Percentiles rank a stretch among this genome's conserved stretches.
These are phyloP conservation scores for Percopsis transmontana DNA, from an alignment of 2,113 vertebrate species.

Conservation along the genomic window DNA sequence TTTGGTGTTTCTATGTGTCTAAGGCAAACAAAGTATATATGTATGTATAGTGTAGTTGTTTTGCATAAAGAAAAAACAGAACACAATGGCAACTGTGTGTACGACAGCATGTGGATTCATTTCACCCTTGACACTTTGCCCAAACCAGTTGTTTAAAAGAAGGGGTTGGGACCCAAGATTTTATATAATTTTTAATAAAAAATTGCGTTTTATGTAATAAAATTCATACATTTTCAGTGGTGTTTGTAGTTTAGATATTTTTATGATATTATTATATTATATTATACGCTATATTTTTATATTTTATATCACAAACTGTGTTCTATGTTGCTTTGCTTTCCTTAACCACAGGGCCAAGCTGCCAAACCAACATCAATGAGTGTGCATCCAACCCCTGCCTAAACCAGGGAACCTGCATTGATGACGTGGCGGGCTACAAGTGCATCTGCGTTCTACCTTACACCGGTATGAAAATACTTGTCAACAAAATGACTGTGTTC, in stretches of 20 bases:
- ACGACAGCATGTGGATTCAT: no score
- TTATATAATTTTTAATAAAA: no score
- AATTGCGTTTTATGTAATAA: no score
- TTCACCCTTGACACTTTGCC: no score
- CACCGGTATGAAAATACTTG: constrained; percentile 82
- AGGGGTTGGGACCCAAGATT: no score
- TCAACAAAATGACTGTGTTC: constrained; percentile 13
- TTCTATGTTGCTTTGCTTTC: neutral
- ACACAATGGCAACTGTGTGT: no score
- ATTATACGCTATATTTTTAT: neutral
- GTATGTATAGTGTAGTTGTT: neutral
- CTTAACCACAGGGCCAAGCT: constrained; percentile 85
- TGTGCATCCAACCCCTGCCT: constrained; percentile 96
- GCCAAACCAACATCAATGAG: constrained; percentile 96
- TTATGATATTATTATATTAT: no score
- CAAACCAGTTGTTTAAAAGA: no score
- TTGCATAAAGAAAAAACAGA: no score
- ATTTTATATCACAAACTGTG: constrained; percentile 3
- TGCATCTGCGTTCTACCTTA: constrained; percentile 94
- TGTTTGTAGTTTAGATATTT: no score
- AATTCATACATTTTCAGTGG: no score
- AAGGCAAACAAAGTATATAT: neutral
- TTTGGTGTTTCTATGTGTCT: neutral
- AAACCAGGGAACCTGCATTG: constrained; percentile 94
- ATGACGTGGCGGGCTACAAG: constrained; percentile 91